Evolutionary conservation across 2,113 vertebrate species (phyloP).

Genomic region (Colistium nudipinnis): DNA sequence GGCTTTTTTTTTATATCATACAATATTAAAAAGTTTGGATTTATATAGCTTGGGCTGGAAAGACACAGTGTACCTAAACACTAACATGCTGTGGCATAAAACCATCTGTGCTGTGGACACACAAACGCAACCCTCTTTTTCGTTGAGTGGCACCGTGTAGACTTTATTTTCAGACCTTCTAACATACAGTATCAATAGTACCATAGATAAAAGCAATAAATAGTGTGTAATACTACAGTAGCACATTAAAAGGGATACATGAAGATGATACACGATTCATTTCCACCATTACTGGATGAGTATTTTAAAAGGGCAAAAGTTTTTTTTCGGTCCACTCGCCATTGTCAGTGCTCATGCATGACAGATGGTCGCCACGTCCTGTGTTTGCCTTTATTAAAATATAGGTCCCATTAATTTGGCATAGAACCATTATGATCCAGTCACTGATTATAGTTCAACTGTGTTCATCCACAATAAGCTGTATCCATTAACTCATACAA

Average conservation of each 20-base stretch:
- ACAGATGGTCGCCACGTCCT: slow-evolving; percentile 20
- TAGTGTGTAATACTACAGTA: slow-evolving; percentile 68
- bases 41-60: background rate
- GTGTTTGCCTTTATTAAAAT: slow-evolving; percentile 23
- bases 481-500: slow-evolving; percentile 26
- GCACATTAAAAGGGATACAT: slow-evolving; percentile 71
- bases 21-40: background rate
- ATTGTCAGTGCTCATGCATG: slow-evolving; percentile 40
- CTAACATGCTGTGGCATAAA: background rate
- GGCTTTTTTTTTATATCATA: background rate
- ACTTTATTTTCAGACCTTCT: slow-evolving; percentile 72
- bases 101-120: background rate
- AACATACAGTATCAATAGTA: slow-evolving; percentile 67
- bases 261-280: slow-evolving; percentile 42
- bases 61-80: background rate
- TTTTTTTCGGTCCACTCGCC: slow-evolving; percentile 10
- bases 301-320: slow-evolving; percentile 44
- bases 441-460: slow-evolving; percentile 32
- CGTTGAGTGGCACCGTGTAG: slow-evolving; percentile 62
- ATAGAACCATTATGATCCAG: slow-evolving; percentile 40
- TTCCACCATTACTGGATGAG: slow-evolving; percentile 27
- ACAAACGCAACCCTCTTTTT: slow-evolving; percentile 21
- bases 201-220: slow-evolving; percentile 73
- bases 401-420: slow-evolving; percentile 63
- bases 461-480: slow-evolving; percentile 18